These are phyloP conservation scores for Pachyseris speciosa DNA, from an alignment of 64 coral and sea anemone genomes.

Conservation along the genomic window DNA sequence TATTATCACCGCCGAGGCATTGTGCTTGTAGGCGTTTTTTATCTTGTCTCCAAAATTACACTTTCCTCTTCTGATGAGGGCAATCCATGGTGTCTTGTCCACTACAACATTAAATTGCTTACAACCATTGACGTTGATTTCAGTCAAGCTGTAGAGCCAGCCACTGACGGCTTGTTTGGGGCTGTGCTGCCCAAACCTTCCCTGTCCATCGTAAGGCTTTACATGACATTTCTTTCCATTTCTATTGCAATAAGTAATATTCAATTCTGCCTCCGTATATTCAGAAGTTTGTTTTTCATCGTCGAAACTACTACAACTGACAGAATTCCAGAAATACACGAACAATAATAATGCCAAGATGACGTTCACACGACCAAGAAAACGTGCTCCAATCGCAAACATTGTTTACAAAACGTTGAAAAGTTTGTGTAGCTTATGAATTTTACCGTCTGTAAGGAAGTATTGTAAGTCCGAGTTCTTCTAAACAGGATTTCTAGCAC, in stretches of 20 bases:
- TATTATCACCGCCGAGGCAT: slow-evolving; percentile 84
- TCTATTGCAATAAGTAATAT: slow-evolving; percentile 78
- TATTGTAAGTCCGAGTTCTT: neutral
- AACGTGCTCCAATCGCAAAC: neutral
- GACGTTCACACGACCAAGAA: neutral
- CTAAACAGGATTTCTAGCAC: neutral
- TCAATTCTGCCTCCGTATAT: slow-evolving; percentile 68
- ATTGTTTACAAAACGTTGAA: neutral
- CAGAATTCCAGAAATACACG: slow-evolving; percentile 13
- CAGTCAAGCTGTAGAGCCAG: slow-evolving; percentile 60
- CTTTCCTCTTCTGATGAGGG: slow-evolving; percentile 66
- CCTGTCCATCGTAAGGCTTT: neutral
- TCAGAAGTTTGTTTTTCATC: slow-evolving; percentile 65
- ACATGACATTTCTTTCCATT: slow-evolving; percentile 56
- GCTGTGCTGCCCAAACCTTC: slow-evolving; percentile 62
- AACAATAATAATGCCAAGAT: neutral
- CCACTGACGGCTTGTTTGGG: slow-evolving; percentile 44
- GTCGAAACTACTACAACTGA: slow-evolving; percentile 46
- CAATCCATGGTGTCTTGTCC: slow-evolving; percentile 62
- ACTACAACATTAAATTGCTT: slow-evolving; percentile 55
- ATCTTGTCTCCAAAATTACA: slow-evolving; percentile 84
- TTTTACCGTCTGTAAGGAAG: neutral
- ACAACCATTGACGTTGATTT: slow-evolving; percentile 72
- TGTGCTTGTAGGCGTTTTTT: slow-evolving; percentile 78
- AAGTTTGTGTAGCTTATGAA: neutral